These are phyloP conservation scores for Danaus melanippus DNA, from an alignment of 1,140 invertebrate species.

Conservation along the genomic window DNA sequence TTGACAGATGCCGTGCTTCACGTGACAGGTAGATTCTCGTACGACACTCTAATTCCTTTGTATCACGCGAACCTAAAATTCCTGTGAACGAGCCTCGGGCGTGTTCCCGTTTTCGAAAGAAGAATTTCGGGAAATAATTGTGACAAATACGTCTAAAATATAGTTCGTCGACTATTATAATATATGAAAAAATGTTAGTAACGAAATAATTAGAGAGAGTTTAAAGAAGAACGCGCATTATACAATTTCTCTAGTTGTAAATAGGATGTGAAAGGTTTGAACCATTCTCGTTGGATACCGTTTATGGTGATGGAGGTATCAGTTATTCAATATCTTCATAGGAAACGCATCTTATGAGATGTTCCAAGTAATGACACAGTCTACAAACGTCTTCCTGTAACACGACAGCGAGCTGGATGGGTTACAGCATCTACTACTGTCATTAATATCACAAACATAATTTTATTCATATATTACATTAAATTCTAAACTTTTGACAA, in stretches of 20 bases:
- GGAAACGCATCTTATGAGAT: not conserved
- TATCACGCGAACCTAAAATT: slow-evolving; percentile 10
- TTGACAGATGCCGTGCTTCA: not conserved
- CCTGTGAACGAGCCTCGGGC: slow-evolving; percentile 2
- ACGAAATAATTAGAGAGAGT: not conserved
- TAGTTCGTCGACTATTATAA: not conserved
- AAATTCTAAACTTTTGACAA: too few species aligned
- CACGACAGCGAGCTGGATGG: too few species aligned
- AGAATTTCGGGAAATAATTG: too few species aligned
- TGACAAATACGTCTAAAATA: too few species aligned
- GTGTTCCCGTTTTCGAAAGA: not conserved
- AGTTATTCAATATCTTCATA: slow-evolving; percentile 6
- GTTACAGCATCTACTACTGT: too few species aligned
- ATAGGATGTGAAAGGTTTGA: slow-evolving; percentile 21
- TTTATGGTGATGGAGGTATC: slow-evolving; percentile 8
- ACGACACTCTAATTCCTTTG: slow-evolving; percentile 4
- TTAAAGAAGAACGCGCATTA: too few species aligned
- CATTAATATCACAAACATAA: too few species aligned
- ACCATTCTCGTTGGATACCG: slow-evolving; percentile 5
- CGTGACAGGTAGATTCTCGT: slow-evolving; percentile 5
- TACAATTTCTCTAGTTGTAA: not conserved
- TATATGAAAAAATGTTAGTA: not conserved
- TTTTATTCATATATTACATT: too few species aligned
- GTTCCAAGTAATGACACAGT: too few species aligned
- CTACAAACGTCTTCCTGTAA: too few species aligned